A percentile compares a stretch with the other conserved stretches of the same genome.
phyloP scores from a whole-genome alignment of 2,797 vertebrate species.

The Pygocentrus nattereri region DNA sequence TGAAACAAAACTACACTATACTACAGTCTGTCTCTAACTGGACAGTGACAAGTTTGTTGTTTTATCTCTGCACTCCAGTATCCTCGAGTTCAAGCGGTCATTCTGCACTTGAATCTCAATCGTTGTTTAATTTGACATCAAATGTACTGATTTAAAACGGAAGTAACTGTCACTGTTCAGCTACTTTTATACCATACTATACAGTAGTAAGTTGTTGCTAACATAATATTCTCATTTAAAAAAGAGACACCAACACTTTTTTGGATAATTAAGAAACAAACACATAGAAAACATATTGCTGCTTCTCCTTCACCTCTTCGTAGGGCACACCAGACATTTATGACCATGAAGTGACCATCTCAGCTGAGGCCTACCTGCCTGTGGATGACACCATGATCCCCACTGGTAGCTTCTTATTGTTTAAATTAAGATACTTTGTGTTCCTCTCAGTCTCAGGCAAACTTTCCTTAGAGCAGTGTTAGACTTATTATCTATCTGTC shows the following conservation, averaged over 20 bases:
- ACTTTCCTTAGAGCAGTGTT: no score
- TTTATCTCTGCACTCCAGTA: not conserved
- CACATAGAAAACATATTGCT: not conserved
- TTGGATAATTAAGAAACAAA: not conserved
- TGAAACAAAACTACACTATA: no score
- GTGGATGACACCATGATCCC: constrained; percentile 89
- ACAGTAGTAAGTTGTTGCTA: no score
- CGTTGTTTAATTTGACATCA: no score
- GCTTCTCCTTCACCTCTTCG: not conserved
- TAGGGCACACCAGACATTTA: constrained; percentile 88
- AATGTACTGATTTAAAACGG: no score
- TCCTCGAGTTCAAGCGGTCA: no score
- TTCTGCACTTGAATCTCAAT: no score
- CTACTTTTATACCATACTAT: no score
- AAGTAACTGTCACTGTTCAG: no score
- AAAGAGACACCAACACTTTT: not conserved
- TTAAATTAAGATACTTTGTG: not conserved
- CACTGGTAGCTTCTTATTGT: constrained; percentile 79
- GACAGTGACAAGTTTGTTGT: not conserved
- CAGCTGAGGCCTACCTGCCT: constrained; percentile 88
- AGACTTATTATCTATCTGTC: no score
- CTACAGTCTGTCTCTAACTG: not conserved
- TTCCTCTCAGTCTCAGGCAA: no score
- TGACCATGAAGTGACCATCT: constrained; percentile 88
- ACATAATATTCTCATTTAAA: not conserved